Percentiles rank a stretch among this genome's conserved stretches.
phyloP scores from a whole-genome alignment of 2,113 vertebrate species.

The Dasyornis broadbenti region DNA sequence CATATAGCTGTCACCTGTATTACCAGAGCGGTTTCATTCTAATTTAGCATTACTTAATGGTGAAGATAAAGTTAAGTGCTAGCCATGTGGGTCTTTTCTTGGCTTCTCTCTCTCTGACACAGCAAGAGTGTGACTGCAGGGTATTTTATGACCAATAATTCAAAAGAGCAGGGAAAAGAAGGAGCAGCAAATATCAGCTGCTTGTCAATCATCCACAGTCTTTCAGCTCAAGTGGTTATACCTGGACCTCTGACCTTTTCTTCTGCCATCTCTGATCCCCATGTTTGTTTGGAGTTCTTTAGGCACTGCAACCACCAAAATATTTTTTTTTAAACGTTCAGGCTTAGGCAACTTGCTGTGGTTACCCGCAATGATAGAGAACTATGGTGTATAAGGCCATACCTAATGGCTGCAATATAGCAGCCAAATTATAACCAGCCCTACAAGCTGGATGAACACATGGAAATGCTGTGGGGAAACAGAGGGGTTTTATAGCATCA shows the following conservation, averaged over 20 bases:
- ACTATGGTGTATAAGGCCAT: not conserved
- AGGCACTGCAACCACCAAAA: not conserved
- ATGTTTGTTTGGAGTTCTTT: constrained; percentile 50
- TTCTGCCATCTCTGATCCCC: not conserved
- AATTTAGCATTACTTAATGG: constrained; percentile 68
- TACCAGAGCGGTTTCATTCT: constrained; percentile 48
- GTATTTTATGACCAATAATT: constrained; percentile 58
- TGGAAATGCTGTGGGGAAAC: not conserved
- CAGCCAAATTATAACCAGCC: not conserved
- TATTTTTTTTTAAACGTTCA: not conserved
- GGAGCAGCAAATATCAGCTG: constrained; percentile 57
- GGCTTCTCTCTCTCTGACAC: constrained; percentile 10
- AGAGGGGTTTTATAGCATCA: not conserved
- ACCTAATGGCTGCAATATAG: not conserved
- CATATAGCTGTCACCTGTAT: constrained; percentile 68
- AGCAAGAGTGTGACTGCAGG: constrained; percentile 15
- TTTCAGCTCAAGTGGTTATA: constrained; percentile 43
- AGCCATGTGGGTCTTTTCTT: constrained; percentile 44
- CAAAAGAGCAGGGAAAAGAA: constrained; percentile 35
- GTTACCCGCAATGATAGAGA: not conserved
- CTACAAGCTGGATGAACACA: not conserved
- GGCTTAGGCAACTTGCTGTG: not conserved
- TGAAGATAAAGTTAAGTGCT: constrained; percentile 64
- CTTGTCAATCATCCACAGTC: constrained; percentile 46
- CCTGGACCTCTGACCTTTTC: constrained; percentile 41